Percentiles rank a stretch among this genome's conserved stretches.
These are phyloP conservation scores for Orestias chungarensis DNA, from an alignment of 2,797 vertebrate genomes.

Conservation along the genomic window DNA sequence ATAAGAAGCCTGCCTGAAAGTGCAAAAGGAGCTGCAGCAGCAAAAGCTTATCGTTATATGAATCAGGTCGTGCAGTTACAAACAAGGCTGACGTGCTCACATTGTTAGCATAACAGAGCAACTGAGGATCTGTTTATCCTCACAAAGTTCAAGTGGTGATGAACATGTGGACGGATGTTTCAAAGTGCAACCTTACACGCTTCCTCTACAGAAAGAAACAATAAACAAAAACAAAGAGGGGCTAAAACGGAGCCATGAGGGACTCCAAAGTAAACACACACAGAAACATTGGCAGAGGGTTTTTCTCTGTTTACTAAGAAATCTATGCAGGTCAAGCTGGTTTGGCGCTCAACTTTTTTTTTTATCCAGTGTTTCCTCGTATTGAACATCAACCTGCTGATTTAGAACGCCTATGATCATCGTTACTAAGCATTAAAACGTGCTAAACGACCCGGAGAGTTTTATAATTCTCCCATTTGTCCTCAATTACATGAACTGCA, in stretches of 20 bases:
- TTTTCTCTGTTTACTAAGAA: not conserved
- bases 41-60: too few species aligned
- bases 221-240: not conserved
- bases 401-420: conserved; percentile 13
- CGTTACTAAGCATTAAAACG: not conserved
- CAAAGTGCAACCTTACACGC: not conserved
- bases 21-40: not conserved
- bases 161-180: not conserved
- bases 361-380: not conserved
- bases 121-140: not conserved
- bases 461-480: not conserved
- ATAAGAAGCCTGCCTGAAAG: not conserved
- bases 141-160: not conserved
- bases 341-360: conserved; percentile 12
- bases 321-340: not conserved
- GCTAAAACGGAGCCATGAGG: not conserved
- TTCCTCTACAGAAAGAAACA: not conserved
- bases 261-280: not conserved
- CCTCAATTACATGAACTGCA: not conserved
- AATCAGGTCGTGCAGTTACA: not conserved
- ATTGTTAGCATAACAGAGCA: not conserved
- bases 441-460: conserved; percentile 19
- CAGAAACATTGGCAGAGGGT: not conserved
- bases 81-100: not conserved
- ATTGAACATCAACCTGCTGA: conserved; percentile 39